These are phyloP conservation scores for Tinamus major DNA, from an alignment of 2,797 vertebrate species.

Conservation along the genomic window DNA sequence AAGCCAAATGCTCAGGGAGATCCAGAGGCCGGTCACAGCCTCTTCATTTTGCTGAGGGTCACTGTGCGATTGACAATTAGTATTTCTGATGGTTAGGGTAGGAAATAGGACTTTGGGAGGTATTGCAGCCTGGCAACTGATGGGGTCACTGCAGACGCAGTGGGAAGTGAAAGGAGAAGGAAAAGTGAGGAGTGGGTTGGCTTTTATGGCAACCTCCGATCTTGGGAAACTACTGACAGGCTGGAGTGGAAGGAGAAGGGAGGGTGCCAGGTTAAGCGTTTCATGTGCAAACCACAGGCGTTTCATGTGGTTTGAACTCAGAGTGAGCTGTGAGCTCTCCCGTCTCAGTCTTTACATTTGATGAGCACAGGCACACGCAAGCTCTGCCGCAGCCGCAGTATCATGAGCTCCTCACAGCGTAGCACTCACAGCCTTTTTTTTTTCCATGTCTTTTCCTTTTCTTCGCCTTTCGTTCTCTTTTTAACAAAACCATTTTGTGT, in stretches of 20 bases:
- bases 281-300: neutral
- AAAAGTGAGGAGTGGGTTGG: neutral
- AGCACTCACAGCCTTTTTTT: neutral
- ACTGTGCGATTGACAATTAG: neutral
- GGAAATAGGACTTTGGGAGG: neutral
- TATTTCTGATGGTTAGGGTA: neutral
- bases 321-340: neutral
- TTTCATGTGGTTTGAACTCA: neutral
- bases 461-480: neutral
- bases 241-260: neutral
- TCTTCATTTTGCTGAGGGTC: neutral
- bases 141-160: neutral
- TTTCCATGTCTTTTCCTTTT: neutral
- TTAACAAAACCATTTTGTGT: slow-evolving; percentile 33
- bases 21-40: neutral
- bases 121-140: neutral
- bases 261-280: neutral
- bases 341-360: neutral
- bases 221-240: neutral
- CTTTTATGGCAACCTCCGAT: neutral
- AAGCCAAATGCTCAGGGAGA: neutral
- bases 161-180: neutral
- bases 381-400: neutral
- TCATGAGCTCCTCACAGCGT: neutral
- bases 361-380: neutral